Base-by-base conservation (phyloP, 1,140 invertebrate species). In the Heliconius himera region DNA sequence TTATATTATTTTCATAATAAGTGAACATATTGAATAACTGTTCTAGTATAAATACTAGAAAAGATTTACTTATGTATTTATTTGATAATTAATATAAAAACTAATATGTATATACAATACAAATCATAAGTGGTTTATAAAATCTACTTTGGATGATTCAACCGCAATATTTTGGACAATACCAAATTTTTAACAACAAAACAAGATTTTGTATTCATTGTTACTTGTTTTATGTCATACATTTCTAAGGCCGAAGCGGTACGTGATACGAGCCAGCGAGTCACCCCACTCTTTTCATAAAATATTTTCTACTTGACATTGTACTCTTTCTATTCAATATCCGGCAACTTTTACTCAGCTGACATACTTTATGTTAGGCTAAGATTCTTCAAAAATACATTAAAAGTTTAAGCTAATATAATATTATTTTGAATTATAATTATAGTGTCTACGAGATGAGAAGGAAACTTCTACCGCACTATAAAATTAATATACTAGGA, bases 221-320 rank as follows among this genome's bases (percentile, higher is more conserved):
- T 76, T 29, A n/a, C 22, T 54, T 73, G 70, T 36, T 78, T 78
- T 73, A 73, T 73, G 18, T 60, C 76, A 78, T 78, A 78, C 70
- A 78, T 60, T 73, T 78, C 73, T 73, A 73, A 80, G 71, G 22
- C 72, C 22, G 26, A 41, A 41, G 73, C 26, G 74, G 36, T 77
- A 73, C 71, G 79, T 73, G 79, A 74, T 75, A 75, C 72, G 70
- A 74, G 22, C 60, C 41, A 60, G 70, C 74, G 38, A 49, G 74
- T 80, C 74, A 70, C 60, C 77, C 72, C 26, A 71, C 60, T 77
- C 76, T 81, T 78, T 78, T 81, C 79, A 81, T 81, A 78, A 74
- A 78, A 81, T 81, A 81, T 81, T 81, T 81, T 70, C 76, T 75
- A 75, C 80, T 78, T 81, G 80, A 81, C 76, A 75, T 78, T 81